Evolutionary conservation across 2,888 invertebrate genomes (phyloP).

Genomic region (Lasius platythorax): DNA sequence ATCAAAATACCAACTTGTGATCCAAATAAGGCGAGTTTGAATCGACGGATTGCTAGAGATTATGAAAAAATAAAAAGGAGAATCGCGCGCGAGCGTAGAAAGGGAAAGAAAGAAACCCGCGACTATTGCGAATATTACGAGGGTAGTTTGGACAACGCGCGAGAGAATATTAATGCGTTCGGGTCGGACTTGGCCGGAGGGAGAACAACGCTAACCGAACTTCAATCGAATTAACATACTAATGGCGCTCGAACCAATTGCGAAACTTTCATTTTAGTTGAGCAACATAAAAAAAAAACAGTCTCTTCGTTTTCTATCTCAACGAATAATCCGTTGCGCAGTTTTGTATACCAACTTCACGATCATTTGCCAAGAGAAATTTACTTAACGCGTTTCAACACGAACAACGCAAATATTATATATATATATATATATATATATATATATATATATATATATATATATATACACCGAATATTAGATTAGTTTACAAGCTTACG

Average conservation of each 20-base stretch:
- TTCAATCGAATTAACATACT: slow-evolving; percentile 77
- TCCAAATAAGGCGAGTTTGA: slow-evolving; percentile 56
- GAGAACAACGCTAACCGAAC: slow-evolving; percentile 69
- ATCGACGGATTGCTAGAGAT: slow-evolving; percentile 63
- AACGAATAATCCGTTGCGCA: slow-evolving; percentile 14
- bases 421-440: neutral
- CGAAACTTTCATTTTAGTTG: slow-evolving; percentile 72
- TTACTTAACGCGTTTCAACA: slow-evolving; percentile 28
- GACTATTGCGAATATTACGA: neutral
- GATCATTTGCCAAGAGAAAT: slow-evolving; percentile 12
- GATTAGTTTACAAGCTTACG: neutral
- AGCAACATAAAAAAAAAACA: slow-evolving; percentile 62
- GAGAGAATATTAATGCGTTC: slow-evolving; percentile 63
- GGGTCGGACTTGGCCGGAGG: slow-evolving; percentile 54
- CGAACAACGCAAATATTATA: neutral
- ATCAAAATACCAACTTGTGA: slow-evolving; percentile 22
- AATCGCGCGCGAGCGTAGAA: slow-evolving; percentile 6
- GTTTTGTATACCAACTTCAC: slow-evolving; percentile 25
- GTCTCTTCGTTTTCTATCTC: neutral
- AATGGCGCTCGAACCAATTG: slow-evolving; percentile 71
- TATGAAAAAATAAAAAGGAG: slow-evolving; percentile 45
- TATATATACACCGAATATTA: neutral
- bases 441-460: neutral
- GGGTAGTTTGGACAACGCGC: neutral
- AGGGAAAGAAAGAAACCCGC: neutral